These are phyloP conservation scores for Pollicipes pollicipes DNA, from an alignment of 1,140 invertebrate genomes.

Conservation along the genomic window DNA sequence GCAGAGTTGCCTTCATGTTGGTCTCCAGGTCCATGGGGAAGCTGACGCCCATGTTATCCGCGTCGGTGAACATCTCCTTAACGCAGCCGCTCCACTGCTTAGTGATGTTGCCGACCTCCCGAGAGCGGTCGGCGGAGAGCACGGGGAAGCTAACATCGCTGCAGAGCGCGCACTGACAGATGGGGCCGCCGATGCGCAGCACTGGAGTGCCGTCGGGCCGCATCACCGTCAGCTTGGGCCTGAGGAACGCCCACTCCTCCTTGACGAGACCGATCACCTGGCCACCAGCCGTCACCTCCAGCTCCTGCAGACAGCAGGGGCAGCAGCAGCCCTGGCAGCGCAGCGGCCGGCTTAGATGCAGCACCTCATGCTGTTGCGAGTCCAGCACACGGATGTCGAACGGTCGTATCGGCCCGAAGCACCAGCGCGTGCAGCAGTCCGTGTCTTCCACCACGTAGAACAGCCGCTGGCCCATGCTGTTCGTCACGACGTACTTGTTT, in stretches of 20 bases:
- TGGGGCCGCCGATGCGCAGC: constrained; percentile 62
- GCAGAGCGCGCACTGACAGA: constrained; percentile 55
- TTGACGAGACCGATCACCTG: constrained; percentile 45
- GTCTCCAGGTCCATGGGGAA: constrained; percentile 66
- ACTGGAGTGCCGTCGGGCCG: constrained; percentile 55
- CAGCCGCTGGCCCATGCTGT: constrained; percentile 30
- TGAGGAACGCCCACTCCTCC: constrained; percentile 66
- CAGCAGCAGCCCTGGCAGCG: constrained; percentile 24
- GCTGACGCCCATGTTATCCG: constrained; percentile 55
- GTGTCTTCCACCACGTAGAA: constrained; percentile 30
- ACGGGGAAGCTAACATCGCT: constrained; percentile 25
- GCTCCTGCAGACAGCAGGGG: constrained; percentile 27
- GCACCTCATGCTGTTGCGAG: constrained; percentile 22
- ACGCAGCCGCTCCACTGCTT: constrained; percentile 55
- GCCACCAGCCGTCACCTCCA: constrained; percentile 12
- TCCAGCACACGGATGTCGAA: constrained; percentile 28
- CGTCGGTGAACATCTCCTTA: constrained; percentile 51
- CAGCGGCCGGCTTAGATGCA: constrained; percentile 25
- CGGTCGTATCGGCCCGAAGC: constrained; percentile 23
- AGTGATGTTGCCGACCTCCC: constrained; percentile 50
- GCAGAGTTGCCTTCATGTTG: constrained; percentile 56
- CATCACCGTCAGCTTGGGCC: constrained; percentile 57
- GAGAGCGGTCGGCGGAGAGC: constrained; percentile 42
- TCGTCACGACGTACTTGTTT: constrained; percentile 32
- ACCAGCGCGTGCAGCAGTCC: constrained; percentile 26